Conservation (phyloP, 2,888 invertebrate species). For the Melolontha melolontha region DNA sequence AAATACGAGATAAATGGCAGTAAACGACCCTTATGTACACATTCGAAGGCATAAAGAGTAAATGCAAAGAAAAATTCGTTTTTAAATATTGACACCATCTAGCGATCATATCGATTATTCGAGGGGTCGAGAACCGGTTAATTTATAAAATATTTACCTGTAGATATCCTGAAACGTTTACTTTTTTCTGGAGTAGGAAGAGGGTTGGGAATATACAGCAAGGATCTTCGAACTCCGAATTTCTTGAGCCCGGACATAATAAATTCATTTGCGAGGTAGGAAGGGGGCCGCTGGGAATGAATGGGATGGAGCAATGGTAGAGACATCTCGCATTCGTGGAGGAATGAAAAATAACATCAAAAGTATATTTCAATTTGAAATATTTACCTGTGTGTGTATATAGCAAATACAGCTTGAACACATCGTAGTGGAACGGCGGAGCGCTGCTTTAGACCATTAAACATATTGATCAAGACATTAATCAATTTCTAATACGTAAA, state of each 20-base stretch:
- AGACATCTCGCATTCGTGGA: conserved; percentile 15
- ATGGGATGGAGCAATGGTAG: conserved; percentile 23
- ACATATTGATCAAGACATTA: conserved; percentile 21
- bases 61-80: conserved; percentile 1
- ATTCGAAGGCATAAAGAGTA: conserved; percentile 1
- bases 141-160: conserved; percentile 27
- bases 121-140: conserved; percentile 1
- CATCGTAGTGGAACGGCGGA: background rate
- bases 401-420: too few relatives aligned
- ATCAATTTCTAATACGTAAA: conserved; percentile 31
- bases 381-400: conserved; percentile 19
- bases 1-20: background rate
- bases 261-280: conserved; percentile 17
- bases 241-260: conserved; percentile 7
- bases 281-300: background rate
- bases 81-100: conserved; percentile 14
- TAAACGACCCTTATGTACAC: too few relatives aligned
- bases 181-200: conserved; percentile 2
- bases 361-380: conserved; percentile 28
- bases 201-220: background rate
- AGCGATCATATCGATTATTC: conserved; percentile 23
- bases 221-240: background rate
- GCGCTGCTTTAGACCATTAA: background rate
- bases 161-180: conserved; percentile 20
- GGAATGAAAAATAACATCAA: conserved; percentile 26